Evolutionary conservation across 2,888 invertebrate genomes (phyloP).

Genomic region (Tipula confusa): DNA sequence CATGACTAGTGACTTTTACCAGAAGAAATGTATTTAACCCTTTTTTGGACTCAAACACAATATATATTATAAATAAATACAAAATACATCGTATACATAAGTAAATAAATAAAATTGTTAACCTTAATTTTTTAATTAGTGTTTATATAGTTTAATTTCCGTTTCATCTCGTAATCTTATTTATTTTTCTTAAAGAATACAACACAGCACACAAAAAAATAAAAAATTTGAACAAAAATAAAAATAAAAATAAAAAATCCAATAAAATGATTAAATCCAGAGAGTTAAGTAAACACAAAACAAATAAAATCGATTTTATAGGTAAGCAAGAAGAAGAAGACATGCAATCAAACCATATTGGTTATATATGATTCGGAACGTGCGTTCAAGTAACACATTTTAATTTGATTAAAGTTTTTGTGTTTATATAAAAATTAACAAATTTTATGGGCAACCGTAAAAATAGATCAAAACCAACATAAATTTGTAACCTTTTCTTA

Average conservation of each 20-base stretch:
- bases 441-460: slow-evolving; percentile 28
- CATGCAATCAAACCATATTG: not conserved
- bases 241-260: no score
- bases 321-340: not conserved
- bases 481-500: not conserved
- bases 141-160: slow-evolving; percentile 20
- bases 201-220: not conserved
- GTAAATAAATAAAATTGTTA: slow-evolving; percentile 12
- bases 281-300: not conserved
- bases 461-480: not conserved
- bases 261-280: slow-evolving; percentile 25
- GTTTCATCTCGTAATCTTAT: slow-evolving; percentile 12
- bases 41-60: not conserved
- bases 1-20: slow-evolving; percentile 3
- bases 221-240: no score
- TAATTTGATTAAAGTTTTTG: not conserved
- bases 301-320: not conserved
- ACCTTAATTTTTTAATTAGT: slow-evolving; percentile 21
- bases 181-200: not conserved
- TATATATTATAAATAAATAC: not conserved
- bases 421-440: not conserved
- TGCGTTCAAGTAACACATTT: not conserved
- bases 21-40: not conserved
- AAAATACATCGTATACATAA: no score
- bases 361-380: not conserved